phyloP scores from a whole-genome alignment of 2,888 invertebrate genomes.

The Drosophila pseudotakahashii region DNA sequence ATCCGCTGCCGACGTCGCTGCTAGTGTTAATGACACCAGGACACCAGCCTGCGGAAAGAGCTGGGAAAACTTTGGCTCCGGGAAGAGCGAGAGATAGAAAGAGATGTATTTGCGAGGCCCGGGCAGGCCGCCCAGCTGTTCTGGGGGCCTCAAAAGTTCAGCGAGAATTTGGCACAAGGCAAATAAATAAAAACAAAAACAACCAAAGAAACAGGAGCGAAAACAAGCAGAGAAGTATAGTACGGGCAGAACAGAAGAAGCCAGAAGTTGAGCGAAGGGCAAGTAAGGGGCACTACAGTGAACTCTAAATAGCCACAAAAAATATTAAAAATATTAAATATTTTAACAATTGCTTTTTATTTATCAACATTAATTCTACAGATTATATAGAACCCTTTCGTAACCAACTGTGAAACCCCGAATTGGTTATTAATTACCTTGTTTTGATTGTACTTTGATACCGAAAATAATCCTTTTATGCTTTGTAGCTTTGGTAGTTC shows the following conservation, averaged over 20 bases:
- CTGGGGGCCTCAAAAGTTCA: conserved; percentile 30
- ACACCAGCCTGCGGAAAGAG: conserved; percentile 43
- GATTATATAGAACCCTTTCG: background rate
- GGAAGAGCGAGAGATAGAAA: conserved; percentile 6
- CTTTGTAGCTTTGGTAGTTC: background rate
- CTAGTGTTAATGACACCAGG: conserved; percentile 63
- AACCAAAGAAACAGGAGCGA: conserved; percentile 6
- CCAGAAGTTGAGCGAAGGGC: conserved; percentile 28
- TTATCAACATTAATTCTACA: background rate
- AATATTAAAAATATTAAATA: background rate
- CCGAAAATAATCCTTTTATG: background rate
- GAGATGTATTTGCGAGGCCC: conserved; percentile 11
- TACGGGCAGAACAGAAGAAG: background rate
- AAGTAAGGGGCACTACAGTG: conserved; percentile 49
- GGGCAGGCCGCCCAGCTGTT: conserved; percentile 32
- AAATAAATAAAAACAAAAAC: conserved; percentile 27
- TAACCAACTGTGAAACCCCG: background rate
- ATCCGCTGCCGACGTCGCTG: conserved; percentile 31
- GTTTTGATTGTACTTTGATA: conserved; percentile 1
- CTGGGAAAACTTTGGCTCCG: background rate
- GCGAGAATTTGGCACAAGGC: conserved; percentile 50
- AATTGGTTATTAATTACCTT: conserved; percentile 15
- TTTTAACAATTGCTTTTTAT: background rate
- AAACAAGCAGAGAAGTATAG: conserved; percentile 10
- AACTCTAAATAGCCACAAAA: background rate